phyloP scores from a whole-genome alignment of 2,113 vertebrate species.

The Trematomus loennbergii region DNA sequence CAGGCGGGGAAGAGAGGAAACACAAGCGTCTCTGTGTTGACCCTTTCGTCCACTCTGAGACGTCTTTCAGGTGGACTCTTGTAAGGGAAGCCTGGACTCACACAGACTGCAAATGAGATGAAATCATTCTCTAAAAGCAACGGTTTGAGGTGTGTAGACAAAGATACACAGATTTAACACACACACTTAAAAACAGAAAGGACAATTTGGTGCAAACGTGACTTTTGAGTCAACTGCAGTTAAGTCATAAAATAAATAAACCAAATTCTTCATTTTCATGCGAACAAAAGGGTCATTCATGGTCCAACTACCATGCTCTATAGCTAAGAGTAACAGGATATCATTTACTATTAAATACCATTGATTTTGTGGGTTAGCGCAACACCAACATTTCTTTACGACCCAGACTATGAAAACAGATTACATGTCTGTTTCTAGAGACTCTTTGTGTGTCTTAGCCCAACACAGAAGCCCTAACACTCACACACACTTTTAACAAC shows the following conservation, averaged over 20 bases:
- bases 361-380: conserved; percentile 52
- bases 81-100: conserved; percentile 37
- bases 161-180: conserved; percentile 5
- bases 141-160: background rate
- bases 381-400: conserved; percentile 41
- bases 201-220: background rate
- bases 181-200: background rate
- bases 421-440: conserved; percentile 16
- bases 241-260: background rate
- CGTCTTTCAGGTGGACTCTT: conserved; percentile 61
- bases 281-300: conserved; percentile 45
- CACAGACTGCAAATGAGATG: conserved; percentile 51
- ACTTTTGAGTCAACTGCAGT: background rate
- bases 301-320: background rate
- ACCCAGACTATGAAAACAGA: conserved; percentile 47
- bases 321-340: conserved; percentile 17
- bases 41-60: conserved; percentile 58
- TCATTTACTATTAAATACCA: conserved; percentile 23
- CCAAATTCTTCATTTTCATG: background rate
- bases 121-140: background rate
- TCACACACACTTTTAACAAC: conserved; percentile 46
- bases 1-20: conserved; percentile 43
- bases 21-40: conserved; percentile 67
- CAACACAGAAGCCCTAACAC: conserved; percentile 23
- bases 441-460: conserved; percentile 20